Conservation (phyloP, 1,140 invertebrate species). For the Aporrectodea caliginosa region DNA sequence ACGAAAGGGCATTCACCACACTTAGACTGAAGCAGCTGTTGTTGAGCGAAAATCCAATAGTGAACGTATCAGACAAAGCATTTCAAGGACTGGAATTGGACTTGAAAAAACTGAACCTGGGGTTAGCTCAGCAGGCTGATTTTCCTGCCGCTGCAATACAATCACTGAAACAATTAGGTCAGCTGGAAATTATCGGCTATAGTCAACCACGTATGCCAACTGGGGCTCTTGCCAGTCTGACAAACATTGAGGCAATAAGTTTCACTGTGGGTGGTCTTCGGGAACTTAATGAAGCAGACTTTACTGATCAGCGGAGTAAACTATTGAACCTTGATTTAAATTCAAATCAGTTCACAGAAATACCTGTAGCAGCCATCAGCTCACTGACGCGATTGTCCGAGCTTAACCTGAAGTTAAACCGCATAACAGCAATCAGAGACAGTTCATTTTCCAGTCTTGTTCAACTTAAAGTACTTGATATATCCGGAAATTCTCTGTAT, state of each 20-base stretch:
- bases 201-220: neutral
- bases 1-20: neutral
- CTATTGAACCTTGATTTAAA: slow-evolving; percentile 10
- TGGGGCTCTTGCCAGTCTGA: neutral
- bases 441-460: neutral
- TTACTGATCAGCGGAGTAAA: neutral
- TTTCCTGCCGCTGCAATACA: neutral
- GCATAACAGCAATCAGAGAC: neutral
- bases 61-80: neutral
- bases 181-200: neutral
- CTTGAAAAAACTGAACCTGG: neutral
- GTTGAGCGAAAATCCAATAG: neutral
- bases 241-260: slow-evolving; percentile 6
- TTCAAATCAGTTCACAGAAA: slow-evolving; percentile 3
- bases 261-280: neutral
- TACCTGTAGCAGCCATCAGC: neutral
- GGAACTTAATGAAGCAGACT: neutral
- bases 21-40: neutral
- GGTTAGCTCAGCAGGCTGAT: neutral
- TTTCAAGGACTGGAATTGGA: neutral
- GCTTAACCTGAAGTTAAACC: neutral
- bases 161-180: neutral
- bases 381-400: neutral
- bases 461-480: slow-evolving; percentile 1
- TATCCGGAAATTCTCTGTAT: neutral